Conservation (phyloP, 2,888 invertebrate species). For the Acronicta alni region DNA sequence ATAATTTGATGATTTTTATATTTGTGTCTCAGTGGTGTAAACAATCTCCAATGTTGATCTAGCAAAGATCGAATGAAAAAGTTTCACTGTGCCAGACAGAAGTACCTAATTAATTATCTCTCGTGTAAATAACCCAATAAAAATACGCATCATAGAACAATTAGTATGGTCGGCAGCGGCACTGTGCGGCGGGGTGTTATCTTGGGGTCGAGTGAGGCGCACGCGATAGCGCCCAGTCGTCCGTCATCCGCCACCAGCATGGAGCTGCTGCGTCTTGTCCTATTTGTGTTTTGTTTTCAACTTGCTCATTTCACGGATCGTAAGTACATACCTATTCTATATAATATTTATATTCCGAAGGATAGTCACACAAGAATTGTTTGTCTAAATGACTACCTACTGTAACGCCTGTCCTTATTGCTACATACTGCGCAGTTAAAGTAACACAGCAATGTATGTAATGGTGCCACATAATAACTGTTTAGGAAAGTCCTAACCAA, state of each 20-base stretch:
- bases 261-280: constrained; percentile 22
- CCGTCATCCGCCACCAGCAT: constrained; percentile 23
- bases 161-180: constrained; percentile 9
- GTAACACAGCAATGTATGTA: too few relatives aligned
- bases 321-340: constrained; percentile 58
- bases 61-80: too few relatives aligned
- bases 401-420: too few relatives aligned
- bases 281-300: constrained; percentile 61
- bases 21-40: too few relatives aligned
- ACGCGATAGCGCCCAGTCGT: constrained; percentile 29
- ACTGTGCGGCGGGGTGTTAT: constrained; percentile 30
- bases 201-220: constrained; percentile 29
- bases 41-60: too few relatives aligned
- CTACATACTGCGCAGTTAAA: too few relatives aligned
- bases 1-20: too few relatives aligned
- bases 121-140: constrained; percentile 2
- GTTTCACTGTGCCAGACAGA: neutral
- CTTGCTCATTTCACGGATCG: constrained; percentile 65
- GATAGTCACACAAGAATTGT: too few relatives aligned
- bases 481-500: too few relatives aligned
- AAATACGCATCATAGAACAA: neutral
- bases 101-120: neutral
- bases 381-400: too few relatives aligned
- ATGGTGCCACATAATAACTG: too few relatives aligned
- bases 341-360: too few relatives aligned